phyloP scores from a whole-genome alignment of 2,797 vertebrate genomes.

The Acomys russatus region DNA sequence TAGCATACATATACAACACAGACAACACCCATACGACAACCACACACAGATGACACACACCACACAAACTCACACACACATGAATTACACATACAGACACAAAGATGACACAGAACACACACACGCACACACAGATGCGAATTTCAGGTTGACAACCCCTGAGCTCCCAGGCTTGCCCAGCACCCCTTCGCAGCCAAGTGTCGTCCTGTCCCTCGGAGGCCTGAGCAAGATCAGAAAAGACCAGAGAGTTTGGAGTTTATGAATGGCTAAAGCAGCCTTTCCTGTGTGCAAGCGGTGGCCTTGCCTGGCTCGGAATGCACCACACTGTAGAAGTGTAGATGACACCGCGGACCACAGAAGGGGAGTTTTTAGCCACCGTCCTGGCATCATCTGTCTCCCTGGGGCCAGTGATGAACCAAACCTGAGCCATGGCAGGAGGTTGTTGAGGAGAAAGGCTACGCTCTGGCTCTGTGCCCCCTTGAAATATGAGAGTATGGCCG shows the following conservation, averaged over 20 bases:
- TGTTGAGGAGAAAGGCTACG: background rate
- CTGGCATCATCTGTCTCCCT: background rate
- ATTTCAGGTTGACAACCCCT: no score
- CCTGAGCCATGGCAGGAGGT: background rate
- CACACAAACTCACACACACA: background rate
- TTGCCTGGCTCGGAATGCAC: accelerated
- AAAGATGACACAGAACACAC: background rate
- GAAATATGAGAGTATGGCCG: accelerated
- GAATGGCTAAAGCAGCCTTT: background rate
- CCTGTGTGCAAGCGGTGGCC: background rate
- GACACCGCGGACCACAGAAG: background rate
- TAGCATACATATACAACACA: background rate
- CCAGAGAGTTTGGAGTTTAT: background rate
- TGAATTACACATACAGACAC: background rate
- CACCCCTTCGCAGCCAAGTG: background rate
- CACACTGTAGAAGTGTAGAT: background rate
- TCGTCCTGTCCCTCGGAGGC: background rate
- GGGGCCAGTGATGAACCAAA: background rate
- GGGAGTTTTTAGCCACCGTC: background rate
- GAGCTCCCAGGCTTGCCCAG: no score
- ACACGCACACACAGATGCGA: background rate
- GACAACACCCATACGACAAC: background rate
- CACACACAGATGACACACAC: background rate
- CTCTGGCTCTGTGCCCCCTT: accelerated
- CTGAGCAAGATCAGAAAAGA: background rate